Conservation (phyloP, 1,140 invertebrate genomes). For the Cardiocondyla obscurior region DNA sequence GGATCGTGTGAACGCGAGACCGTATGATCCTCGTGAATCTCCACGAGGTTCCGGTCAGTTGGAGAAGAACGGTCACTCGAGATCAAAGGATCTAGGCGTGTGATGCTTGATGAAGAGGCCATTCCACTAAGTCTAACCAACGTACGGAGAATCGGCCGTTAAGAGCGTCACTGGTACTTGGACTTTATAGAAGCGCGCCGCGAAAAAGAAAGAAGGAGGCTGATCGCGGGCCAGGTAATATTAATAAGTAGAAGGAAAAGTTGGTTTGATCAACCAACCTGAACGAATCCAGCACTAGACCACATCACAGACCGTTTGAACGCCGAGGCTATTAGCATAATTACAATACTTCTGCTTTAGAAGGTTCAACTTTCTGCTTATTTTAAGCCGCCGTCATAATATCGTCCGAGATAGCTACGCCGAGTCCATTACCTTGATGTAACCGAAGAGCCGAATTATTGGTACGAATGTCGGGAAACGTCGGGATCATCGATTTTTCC, state of each 20-base stretch:
- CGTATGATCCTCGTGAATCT: constrained; percentile 38
- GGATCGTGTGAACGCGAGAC: neutral
- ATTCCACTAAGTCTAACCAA: constrained; percentile 63
- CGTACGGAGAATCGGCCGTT: constrained; percentile 60
- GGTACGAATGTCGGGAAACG: constrained; percentile 72
- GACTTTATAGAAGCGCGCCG: no score
- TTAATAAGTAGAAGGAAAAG: constrained; percentile 76
- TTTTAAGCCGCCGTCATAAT: constrained; percentile 78
- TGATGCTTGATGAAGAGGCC: constrained; percentile 80
- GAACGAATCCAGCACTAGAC: constrained; percentile 78
- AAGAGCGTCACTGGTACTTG: constrained; percentile 63
- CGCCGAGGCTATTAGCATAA: constrained; percentile 84
- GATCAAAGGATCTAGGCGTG: constrained; percentile 72
- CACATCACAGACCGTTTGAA: constrained; percentile 81
- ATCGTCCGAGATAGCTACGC: constrained; percentile 80
- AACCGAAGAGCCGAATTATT: constrained; percentile 78
- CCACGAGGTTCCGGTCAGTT: constrained; percentile 41
- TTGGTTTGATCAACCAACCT: constrained; percentile 80
- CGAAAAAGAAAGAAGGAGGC: constrained; percentile 56
- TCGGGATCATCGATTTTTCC: constrained; percentile 51
- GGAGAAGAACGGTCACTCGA: constrained; percentile 41
- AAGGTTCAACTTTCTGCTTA: constrained; percentile 82
- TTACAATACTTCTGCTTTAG: constrained; percentile 83
- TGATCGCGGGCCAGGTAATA: constrained; percentile 73
- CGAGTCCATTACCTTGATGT: constrained; percentile 82